Evolutionary conservation across 2,888 invertebrate species (phyloP).

Genomic region (Xylota sylvarum): DNA sequence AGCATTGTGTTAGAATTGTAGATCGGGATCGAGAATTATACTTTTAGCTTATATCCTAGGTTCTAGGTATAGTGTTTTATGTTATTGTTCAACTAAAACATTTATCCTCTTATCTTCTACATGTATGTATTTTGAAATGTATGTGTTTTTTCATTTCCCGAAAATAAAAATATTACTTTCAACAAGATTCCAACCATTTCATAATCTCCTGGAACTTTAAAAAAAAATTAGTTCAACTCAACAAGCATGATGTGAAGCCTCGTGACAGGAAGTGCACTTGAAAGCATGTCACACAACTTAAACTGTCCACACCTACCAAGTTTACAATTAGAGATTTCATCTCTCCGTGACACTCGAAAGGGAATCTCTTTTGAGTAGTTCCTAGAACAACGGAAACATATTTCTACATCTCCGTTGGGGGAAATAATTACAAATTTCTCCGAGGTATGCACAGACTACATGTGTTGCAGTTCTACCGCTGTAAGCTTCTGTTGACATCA

Average conservation of each 20-base stretch:
- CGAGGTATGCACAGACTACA: background rate
- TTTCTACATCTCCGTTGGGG: background rate
- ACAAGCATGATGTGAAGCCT: background rate
- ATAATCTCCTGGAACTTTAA: no score
- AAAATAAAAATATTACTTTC: no score
- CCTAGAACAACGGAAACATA: background rate
- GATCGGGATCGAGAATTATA: no score
- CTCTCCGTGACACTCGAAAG: background rate
- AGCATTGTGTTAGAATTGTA: no score
- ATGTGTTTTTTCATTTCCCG: no score
- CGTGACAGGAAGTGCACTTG: background rate
- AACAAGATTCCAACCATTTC: no score
- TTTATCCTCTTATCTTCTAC: no score
- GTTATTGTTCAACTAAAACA: no score
- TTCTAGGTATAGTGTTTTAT: no score
- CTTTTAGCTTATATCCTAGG: no score
- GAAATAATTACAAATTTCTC: conserved; percentile 1
- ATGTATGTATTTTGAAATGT: no score
- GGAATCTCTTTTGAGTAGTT: background rate
- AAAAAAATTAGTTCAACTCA: no score
- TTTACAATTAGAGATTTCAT: background rate
- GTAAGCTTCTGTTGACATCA: background rate
- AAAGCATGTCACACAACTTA: background rate
- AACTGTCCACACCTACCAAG: background rate
- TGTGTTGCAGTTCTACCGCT: background rate